phyloP scores from a whole-genome alignment of 2,888 invertebrate species.

The Rosalia funebris region DNA sequence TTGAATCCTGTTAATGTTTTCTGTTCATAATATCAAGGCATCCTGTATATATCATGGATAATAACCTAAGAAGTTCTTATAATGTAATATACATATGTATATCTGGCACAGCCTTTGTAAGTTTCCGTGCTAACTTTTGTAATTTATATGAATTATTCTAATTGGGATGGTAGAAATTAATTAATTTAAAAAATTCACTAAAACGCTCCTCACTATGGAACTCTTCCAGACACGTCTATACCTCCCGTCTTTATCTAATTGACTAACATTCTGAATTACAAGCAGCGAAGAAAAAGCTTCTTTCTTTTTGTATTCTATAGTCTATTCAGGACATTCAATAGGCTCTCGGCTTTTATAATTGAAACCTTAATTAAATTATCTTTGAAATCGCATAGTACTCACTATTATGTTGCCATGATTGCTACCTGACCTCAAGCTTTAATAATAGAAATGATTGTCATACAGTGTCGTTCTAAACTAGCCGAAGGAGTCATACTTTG shows the following conservation, averaged over 20 bases:
- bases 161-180: too few species aligned
- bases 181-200: too few species aligned
- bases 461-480: slow-evolving; percentile 1
- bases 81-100: too few species aligned
- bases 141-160: too few species aligned
- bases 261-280: slow-evolving; percentile 5
- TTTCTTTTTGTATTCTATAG: slow-evolving; percentile 5
- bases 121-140: too few species aligned
- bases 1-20: too few species aligned
- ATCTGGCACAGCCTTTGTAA: too few species aligned
- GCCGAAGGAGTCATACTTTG: too few species aligned
- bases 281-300: slow-evolving; percentile 5
- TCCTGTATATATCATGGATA: too few species aligned
- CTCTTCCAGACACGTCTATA: neutral
- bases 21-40: too few species aligned
- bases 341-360: slow-evolving; percentile 8
- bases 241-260: slow-evolving; percentile 7
- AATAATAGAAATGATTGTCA: neutral
- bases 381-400: slow-evolving; percentile 7
- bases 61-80: too few species aligned
- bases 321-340: slow-evolving; percentile 8
- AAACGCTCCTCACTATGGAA: too few species aligned
- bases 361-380: slow-evolving; percentile 12
- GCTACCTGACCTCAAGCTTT: slow-evolving; percentile 1
- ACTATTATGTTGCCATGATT: slow-evolving; percentile 9